Evolutionary conservation across 2,797 vertebrate species (phyloP).

Genomic region (Antrozous pallidus): DNA sequence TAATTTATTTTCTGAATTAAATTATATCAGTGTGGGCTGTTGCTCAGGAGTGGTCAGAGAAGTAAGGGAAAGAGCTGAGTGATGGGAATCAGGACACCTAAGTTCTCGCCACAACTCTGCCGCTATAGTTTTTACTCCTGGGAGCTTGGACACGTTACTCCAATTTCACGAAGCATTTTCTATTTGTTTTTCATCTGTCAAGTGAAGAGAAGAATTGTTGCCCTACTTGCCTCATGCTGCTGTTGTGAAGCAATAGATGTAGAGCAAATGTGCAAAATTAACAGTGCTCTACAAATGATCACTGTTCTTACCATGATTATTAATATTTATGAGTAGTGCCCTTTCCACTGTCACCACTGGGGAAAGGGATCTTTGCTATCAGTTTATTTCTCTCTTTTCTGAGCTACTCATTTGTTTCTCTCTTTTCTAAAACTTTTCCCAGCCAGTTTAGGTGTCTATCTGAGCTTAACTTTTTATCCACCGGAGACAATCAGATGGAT

Average conservation of each 20-base stretch:
- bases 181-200: slow-evolving; percentile 1
- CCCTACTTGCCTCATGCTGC: background rate
- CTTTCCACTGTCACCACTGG: background rate
- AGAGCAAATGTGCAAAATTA: slow-evolving; percentile 5
- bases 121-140: background rate
- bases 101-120: background rate
- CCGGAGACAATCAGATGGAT: background rate
- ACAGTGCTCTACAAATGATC: background rate
- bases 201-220: background rate
- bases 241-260: background rate
- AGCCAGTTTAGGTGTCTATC: background rate
- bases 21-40: background rate
- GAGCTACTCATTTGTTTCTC: background rate
- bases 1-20: background rate
- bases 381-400: background rate
- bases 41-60: background rate
- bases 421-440: background rate
- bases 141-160: background rate
- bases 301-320: background rate
- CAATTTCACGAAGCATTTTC: background rate
- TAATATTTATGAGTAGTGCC: slow-evolving; percentile 4
- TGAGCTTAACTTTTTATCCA: background rate
- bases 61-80: background rate
- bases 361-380: background rate
- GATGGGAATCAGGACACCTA: background rate